phyloP scores from a whole-genome alignment of 2,113 vertebrate genomes.

The Jacana jacana region DNA sequence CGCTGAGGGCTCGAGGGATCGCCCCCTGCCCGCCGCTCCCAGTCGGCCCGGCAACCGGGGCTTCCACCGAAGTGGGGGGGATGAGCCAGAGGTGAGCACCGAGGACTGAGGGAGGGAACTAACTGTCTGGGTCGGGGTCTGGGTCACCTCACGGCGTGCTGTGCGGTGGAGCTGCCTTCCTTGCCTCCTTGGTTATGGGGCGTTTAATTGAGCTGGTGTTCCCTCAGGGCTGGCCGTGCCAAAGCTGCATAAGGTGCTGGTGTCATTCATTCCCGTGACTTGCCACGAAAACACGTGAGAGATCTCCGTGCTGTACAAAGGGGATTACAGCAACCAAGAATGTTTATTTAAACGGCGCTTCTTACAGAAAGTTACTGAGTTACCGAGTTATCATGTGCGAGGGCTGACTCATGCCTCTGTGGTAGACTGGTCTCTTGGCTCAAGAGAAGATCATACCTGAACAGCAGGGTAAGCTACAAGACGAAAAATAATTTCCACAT shows the following conservation, averaged over 20 bases:
- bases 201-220: neutral
- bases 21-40: neutral
- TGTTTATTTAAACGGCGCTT: neutral
- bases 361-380: neutral
- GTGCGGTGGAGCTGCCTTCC: neutral
- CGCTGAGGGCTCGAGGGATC: neutral
- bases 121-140: too few species aligned
- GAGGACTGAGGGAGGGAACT: neutral
- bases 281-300: neutral
- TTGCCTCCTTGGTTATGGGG: rapidly evolving
- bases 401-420: rapidly evolving
- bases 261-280: neutral
- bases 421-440: neutral
- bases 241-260: rapidly evolving
- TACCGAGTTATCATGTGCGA: neutral
- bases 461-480: neutral
- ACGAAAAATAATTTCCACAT: neutral
- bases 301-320: neutral
- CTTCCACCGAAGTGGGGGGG: too few species aligned
- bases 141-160: neutral
- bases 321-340: rapidly evolving
- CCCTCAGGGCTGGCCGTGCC: neutral
- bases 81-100: neutral
- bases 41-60: too few species aligned
- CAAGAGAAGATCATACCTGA: neutral